Base-by-base conservation (phyloP, 1,140 invertebrate genomes). In the Eriosoma lanigerum region DNA sequence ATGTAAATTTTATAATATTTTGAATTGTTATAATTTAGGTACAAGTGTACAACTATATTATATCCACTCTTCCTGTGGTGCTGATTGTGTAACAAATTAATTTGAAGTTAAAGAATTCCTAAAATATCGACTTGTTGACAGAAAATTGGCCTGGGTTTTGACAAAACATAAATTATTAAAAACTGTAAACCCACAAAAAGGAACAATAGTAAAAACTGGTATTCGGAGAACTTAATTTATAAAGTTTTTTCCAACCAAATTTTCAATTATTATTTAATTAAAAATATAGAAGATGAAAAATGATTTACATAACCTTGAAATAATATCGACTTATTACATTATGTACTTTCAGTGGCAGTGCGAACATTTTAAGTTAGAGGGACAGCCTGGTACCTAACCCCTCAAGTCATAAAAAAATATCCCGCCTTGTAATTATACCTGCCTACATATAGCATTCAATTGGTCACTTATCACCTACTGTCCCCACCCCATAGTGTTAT, bases 221-320 rank as follows among this genome's bases (percentile, higher is more conserved):
- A 15, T 48, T 46, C 13, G 1, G 13, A 24, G 21, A 46, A 24
- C 3, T 48, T 2, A 68, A 68, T 46, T 32, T 17, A 32, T 64
- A n/a, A 24, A 38, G 6, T 44, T 46, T 48, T 8, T n/a, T 8
- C 9, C 9, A 0, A 21, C 3, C 9, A 46, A 68, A n/a, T 46
- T 15, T 68, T 21, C 29, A 66, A 68, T 68, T 68, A 24, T 6
- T 48, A 21, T 48, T 68, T 68, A 24, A 19, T 68, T 44, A 68
- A 26, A 48, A 38, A 44, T n/a, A 44, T 9, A 32, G 8, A 32
- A 32, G 24, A 32, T 19, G 2, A 32, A 64, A 19, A 29, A 32
- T 19, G 32, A 38, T 19, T 3, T 10, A 17, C 17, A 38, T 38
- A 64, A 60, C 24, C 3, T n/a, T 10, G 12, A 15, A 13, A 13